Conservation (phyloP, 2,888 invertebrate species). For the Pyrrhosoma nymphula region DNA sequence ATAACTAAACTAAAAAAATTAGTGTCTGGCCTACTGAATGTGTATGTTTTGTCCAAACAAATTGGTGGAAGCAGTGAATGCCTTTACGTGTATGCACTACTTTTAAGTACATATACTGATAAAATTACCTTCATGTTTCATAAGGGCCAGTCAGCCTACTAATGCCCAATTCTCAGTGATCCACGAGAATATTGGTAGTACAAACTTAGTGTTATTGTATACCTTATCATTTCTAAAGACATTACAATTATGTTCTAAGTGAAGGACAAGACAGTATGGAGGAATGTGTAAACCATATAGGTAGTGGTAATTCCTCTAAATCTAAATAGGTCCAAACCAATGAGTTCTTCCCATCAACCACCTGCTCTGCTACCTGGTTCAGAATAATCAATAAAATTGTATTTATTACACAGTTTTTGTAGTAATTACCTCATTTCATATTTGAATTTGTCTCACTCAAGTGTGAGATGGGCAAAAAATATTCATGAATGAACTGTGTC, state of each 20-base stretch:
- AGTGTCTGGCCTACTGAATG: constrained; percentile 27
- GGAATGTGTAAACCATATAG: neutral
- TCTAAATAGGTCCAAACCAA: neutral
- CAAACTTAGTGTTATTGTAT: neutral
- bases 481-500: neutral
- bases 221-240: neutral
- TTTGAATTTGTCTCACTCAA: neutral
- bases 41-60: constrained; percentile 23
- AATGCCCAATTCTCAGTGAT: neutral
- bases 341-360: constrained; percentile 39
- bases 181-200: neutral
- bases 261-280: neutral
- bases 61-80: constrained; percentile 29
- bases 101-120: neutral
- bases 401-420: neutral
- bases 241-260: neutral
- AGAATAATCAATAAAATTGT: constrained; percentile 34
- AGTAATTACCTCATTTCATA: neutral
- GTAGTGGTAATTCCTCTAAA: neutral
- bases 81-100: constrained; percentile 42
- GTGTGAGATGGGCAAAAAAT: neutral
- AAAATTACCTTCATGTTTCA: neutral
- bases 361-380: constrained; percentile 52
- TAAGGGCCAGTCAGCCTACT: constrained; percentile 2
- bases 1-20: constrained; percentile 34